phyloP scores from a whole-genome alignment of 2,797 vertebrate genomes.

The Mycteria americana region DNA sequence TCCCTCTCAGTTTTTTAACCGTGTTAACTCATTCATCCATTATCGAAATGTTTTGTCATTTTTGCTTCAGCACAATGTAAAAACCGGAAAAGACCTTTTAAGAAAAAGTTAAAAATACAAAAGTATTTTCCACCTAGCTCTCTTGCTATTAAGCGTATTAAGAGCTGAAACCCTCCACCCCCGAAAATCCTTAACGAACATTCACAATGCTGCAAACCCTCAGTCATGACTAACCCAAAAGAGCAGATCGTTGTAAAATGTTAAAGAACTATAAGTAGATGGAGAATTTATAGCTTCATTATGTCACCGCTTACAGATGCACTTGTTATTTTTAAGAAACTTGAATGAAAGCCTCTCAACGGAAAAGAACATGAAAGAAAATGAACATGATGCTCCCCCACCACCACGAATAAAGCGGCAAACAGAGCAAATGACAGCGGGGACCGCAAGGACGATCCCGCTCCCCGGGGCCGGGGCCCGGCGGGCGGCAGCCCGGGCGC shows the following conservation, averaged over 20 bases:
- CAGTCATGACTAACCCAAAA: constrained; percentile 41
- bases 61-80: neutral
- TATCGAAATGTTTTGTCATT: neutral
- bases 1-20: neutral
- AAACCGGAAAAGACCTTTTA: neutral
- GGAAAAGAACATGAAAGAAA: neutral
- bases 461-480: neutral
- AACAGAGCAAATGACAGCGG: neutral
- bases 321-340: constrained; percentile 60
- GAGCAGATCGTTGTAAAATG: constrained; percentile 33
- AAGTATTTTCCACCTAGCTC: neutral
- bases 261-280: constrained; percentile 34
- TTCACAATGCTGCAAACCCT: neutral
- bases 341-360: constrained; percentile 39
- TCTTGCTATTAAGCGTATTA: neutral
- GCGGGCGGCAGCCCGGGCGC: neutral
- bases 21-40: neutral
- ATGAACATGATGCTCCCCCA: neutral
- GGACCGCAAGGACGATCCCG: neutral
- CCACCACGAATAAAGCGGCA: neutral
- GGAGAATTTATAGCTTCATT: constrained; percentile 57
- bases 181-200: neutral
- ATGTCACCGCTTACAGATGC: constrained; percentile 43
- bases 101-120: neutral
- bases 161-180: neutral